Percentiles rank a stretch among this genome's conserved stretches.
These are phyloP conservation scores for Chironex yamaguchii DNA, from an alignment of 30 jellyfish, hydroid and myxozoan species.

Conservation along the genomic window DNA sequence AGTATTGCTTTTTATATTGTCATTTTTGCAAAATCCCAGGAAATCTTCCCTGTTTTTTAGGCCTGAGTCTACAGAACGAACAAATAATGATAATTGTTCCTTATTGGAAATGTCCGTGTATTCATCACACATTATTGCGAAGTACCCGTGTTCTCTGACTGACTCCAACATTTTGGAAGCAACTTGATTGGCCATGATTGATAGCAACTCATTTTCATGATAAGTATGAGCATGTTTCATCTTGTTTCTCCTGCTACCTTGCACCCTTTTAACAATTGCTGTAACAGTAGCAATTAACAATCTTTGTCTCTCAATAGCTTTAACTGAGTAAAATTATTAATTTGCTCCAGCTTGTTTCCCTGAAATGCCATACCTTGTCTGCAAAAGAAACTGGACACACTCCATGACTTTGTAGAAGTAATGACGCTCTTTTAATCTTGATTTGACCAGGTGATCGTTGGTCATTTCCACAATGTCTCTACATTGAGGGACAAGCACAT, in stretches of 20 bases:
- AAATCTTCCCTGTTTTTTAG: slow-evolving; percentile 66
- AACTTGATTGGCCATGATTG: slow-evolving; percentile 34
- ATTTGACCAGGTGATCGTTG: slow-evolving; percentile 38
- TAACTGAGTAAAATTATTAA: slow-evolving; percentile 32
- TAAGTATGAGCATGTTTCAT: slow-evolving; percentile 53
- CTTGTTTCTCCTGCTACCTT: slow-evolving; percentile 25
- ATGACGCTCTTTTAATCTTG: slow-evolving; percentile 54
- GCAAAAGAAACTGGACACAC: slow-evolving; percentile 49
- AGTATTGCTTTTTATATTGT: slow-evolving; percentile 60
- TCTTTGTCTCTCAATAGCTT: slow-evolving; percentile 65
- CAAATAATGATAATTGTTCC: slow-evolving; percentile 58
- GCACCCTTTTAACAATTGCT: slow-evolving; percentile 12
- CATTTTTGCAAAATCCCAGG: slow-evolving; percentile 69
- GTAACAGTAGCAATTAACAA: slow-evolving; percentile 50
- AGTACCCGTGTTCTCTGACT: slow-evolving; percentile 22
- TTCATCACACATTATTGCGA: slow-evolving; percentile 76
- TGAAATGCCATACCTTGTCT: slow-evolving; percentile 58
- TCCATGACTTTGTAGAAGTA: slow-evolving; percentile 47
- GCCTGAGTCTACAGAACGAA: slow-evolving; percentile 54
- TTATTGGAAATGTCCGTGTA: slow-evolving; percentile 71
- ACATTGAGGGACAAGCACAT: slow-evolving; percentile 35
- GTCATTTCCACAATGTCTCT: slow-evolving; percentile 54
- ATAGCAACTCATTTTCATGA: slow-evolving; percentile 38
- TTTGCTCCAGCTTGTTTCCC: slow-evolving; percentile 62
- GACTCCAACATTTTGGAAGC: slow-evolving; percentile 21